Conservation (phyloP, 2,888 invertebrate genomes). For the Bombyx huttoni region DNA sequence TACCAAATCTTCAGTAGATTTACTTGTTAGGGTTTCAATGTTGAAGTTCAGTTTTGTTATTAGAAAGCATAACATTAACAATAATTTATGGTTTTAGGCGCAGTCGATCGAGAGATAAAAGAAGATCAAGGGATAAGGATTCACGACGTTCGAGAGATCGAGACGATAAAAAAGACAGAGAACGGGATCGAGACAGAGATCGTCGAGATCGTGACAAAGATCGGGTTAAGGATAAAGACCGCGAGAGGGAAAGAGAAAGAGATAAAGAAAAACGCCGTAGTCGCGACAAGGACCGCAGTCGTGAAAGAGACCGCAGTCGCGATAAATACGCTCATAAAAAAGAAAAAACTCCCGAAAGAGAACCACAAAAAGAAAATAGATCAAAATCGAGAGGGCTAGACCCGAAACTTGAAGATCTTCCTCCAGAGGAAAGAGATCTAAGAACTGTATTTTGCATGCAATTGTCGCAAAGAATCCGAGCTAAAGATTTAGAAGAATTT, state of each 20-base stretch:
- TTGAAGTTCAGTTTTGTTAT: too few relatives aligned
- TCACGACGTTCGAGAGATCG: conserved; percentile 69
- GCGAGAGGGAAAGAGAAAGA: conserved; percentile 28
- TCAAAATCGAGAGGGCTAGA: conserved; percentile 68
- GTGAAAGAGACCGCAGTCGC: conserved; percentile 35
- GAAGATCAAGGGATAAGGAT: conserved; percentile 75
- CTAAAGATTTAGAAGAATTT: conserved; percentile 97
- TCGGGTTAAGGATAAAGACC: conserved; percentile 38
- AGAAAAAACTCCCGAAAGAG: conserved; percentile 45
- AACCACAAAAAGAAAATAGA: conserved; percentile 42
- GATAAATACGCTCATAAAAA: conserved; percentile 31
- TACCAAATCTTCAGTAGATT: too few relatives aligned
- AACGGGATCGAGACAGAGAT: conserved; percentile 35
- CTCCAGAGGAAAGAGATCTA: conserved; percentile 98
- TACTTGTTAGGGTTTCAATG: too few relatives aligned
- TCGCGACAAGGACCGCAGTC: conserved; percentile 34
- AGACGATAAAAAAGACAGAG: conserved; percentile 58
- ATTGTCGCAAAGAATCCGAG: conserved; percentile 92
- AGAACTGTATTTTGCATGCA: conserved; percentile 99
- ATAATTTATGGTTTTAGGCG: conserved; percentile 28
- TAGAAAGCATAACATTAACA: background rate
- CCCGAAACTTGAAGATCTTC: conserved; percentile 80
- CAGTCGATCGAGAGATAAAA: conserved; percentile 56
- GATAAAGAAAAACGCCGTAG: conserved; percentile 42
- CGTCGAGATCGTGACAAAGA: conserved; percentile 35